Percentiles rank a stretch among this genome's conserved stretches.
phyloP scores from a whole-genome alignment of 2,113 vertebrate species.

The Eulemur rufifrons region DNA sequence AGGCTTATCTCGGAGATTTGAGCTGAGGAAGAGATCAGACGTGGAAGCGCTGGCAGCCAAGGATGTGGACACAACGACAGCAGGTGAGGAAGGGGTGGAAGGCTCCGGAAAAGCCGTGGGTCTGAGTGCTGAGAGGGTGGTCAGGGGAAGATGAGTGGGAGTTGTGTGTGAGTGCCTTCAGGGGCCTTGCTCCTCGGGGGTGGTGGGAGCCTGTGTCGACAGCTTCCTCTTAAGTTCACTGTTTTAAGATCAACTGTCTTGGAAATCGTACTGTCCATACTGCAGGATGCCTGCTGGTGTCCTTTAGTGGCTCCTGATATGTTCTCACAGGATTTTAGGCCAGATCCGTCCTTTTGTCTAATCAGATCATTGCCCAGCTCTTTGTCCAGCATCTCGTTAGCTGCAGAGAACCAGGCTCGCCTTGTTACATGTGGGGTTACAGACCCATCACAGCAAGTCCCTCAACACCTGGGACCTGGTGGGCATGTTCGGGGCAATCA shows the following conservation, averaged over 20 bases:
- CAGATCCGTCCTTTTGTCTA: fast-evolving
- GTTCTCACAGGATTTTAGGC: not conserved
- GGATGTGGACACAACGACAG: constrained; percentile 95
- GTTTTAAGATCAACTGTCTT: fast-evolving
- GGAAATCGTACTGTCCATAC: fast-evolving
- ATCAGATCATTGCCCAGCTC: fast-evolving
- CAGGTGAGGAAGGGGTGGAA: constrained; percentile 85
- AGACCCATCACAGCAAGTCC: not conserved
- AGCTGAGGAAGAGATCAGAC: constrained; percentile 91
- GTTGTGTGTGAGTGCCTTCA: not conserved
- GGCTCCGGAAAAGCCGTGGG: fast-evolving
- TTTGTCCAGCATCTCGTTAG: not conserved
- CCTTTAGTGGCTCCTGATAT: not conserved
- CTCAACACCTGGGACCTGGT: fast-evolving
- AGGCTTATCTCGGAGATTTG: constrained; percentile 93
- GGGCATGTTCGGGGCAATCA: constrained; percentile 2
- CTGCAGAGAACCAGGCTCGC: not conserved
- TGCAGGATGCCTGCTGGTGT: fast-evolving
- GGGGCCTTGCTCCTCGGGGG: too few species aligned
- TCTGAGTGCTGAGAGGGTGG: fast-evolving
- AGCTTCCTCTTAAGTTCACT: not conserved
- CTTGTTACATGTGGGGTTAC: fast-evolving
- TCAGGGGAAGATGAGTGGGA: fast-evolving
- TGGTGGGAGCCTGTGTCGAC: not conserved
- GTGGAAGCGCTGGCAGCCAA: constrained; percentile 93